Evolutionary conservation across 1,140 invertebrate species (phyloP), one percentile per base, ranked within the genome.

Genomic region (Theocolax elegans): DNA sequence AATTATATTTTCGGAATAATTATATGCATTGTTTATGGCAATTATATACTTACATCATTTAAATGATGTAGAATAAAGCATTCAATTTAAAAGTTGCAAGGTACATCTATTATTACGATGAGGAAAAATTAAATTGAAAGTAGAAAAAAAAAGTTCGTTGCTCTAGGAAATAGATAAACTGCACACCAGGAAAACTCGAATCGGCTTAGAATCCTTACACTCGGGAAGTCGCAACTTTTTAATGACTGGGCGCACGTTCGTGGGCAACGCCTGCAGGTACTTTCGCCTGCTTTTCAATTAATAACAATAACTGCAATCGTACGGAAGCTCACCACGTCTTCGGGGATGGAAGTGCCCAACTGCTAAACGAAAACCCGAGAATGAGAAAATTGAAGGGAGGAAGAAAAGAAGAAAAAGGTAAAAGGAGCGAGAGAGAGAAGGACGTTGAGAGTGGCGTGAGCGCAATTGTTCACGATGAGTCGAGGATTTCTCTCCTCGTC

Each of bases 201-300:
- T n/a, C n/a, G n/a, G n/a, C n/a, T n/a, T n/a, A n/a, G n/a, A n/a
- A n/a, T n/a, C n/a, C n/a, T n/a, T n/a, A n/a, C n/a, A n/a, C n/a
- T n/a, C n/a, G n/a, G n/a, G 42, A 27, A 48, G 2, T 64, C n/a
- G 6, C 31, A 60, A 62, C 31, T 68, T 62, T 68, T 53, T 68
- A 68, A 68, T 44, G 46, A 49, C 23, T n/a, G 42, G 15, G 29
- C 9, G 25, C 9, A 42, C 54, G 31, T 25, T 13, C 12, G 10
- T 10, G 21, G 9, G 23, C 23, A 3, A 8, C 38, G 6, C 3
- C 17, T 12, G 27, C 21, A 59, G 21, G 15, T 59, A n/a, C n/a
- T 15, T 12, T 21, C 2, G 15, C 1, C 1, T 35, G 23, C 35
- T 68, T 68, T 68, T 68, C 67, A 68, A 68, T 68, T 68, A 68